These are phyloP conservation scores for Telenomus remus DNA, from an alignment of 1,140 invertebrate species.

Conservation along the genomic window DNA sequence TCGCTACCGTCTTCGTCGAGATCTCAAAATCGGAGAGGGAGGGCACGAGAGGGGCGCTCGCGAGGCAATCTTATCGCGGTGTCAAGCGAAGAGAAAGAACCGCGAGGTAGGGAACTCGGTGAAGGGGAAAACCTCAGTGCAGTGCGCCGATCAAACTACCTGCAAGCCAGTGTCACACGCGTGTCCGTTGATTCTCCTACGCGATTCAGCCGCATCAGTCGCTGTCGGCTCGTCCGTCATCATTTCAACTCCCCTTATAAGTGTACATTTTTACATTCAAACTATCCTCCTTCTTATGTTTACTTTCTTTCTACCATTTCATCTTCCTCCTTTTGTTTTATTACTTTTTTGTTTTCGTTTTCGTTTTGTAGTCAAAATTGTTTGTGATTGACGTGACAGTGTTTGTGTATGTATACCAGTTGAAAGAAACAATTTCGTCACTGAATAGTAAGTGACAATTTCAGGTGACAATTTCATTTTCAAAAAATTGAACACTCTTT, in stretches of 20 bases:
- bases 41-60: slow-evolving; percentile 15
- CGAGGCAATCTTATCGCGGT: slow-evolving; percentile 46
- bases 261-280: no score
- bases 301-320: no score
- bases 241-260: background rate
- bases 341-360: background rate
- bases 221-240: slow-evolving; percentile 10
- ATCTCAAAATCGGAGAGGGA: slow-evolving; percentile 28
- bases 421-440: background rate
- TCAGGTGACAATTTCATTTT: background rate
- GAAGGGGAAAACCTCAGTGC: slow-evolving; percentile 63
- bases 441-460: slow-evolving; percentile 19
- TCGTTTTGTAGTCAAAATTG: no score
- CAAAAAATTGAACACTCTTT: no score
- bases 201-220: slow-evolving; percentile 37
- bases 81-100: slow-evolving; percentile 37
- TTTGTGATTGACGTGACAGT: background rate
- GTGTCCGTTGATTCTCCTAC: slow-evolving; percentile 64
- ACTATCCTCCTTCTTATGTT: no score
- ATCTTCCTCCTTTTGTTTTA: no score
- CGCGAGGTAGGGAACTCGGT: slow-evolving; percentile 59
- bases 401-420: slow-evolving; percentile 28
- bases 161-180: slow-evolving; percentile 68
- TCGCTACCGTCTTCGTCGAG: slow-evolving; percentile 41
- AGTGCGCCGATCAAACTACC: slow-evolving; percentile 61